Evolutionary conservation across 2,113 vertebrate genomes (phyloP).

Genomic region (Pteropus alecto): DNA sequence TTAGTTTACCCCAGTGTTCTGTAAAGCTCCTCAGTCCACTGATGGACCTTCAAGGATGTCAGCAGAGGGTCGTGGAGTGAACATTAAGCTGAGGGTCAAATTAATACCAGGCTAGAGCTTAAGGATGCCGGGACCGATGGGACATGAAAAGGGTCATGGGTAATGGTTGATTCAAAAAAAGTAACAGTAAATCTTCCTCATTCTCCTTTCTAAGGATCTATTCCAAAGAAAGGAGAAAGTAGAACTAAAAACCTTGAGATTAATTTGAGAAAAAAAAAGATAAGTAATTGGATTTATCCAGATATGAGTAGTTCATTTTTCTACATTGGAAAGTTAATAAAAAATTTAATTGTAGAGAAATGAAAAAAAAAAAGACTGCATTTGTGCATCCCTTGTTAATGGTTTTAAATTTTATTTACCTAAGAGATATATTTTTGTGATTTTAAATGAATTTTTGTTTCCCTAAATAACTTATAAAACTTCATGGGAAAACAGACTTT

Average conservation of each 20-base stretch:
- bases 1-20: neutral
- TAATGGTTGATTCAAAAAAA: neutral
- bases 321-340: neutral
- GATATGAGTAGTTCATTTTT: neutral
- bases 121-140: accelerated
- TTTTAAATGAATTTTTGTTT: neutral
- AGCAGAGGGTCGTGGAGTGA: neutral
- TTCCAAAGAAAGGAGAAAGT: neutral
- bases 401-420: neutral
- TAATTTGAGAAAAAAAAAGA: neutral
- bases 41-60: neutral
- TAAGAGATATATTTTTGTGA: neutral
- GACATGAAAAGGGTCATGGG: neutral
- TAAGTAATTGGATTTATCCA: neutral
- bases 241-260: neutral
- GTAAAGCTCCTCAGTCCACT: neutral
- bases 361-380: neutral
- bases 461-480: neutral
- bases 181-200: neutral
- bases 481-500: neutral
- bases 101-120: neutral
- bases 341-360: neutral
- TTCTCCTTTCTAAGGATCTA: neutral
- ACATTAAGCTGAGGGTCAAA: neutral
- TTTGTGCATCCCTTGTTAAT: neutral